Percentiles rank a stretch among this genome's conserved stretches.
Evolutionary conservation across 2,797 vertebrate species (phyloP).

Genomic region (Gambelia wislizenii): DNA sequence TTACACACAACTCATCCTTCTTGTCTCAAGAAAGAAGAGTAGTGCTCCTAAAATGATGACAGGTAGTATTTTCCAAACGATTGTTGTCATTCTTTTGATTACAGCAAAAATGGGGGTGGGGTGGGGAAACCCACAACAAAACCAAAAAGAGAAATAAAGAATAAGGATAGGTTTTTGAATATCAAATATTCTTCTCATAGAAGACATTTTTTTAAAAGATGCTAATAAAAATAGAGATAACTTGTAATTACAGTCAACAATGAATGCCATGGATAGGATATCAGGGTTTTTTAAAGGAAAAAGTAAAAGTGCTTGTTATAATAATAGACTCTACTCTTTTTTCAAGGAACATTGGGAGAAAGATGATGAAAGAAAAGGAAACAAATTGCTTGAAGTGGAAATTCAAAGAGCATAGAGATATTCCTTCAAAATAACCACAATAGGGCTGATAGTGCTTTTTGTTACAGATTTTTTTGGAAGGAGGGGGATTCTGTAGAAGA

Average conservation of each 20-base stretch:
- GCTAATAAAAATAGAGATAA: background rate
- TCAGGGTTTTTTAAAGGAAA: background rate
- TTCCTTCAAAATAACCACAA: conserved; percentile 30
- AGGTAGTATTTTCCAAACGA: background rate
- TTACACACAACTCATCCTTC: background rate
- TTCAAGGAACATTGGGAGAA: background rate
- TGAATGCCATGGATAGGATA: background rate
- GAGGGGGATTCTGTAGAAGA: background rate
- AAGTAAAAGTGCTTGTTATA: background rate
- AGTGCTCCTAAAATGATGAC: background rate
- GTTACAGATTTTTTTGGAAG: background rate
- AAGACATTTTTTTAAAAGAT: background rate
- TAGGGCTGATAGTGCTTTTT: conserved; percentile 11
- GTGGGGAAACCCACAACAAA: background rate
- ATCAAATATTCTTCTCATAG: background rate
- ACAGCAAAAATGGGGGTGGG: background rate
- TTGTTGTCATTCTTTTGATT: background rate
- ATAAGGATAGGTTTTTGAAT: background rate
- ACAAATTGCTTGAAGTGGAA: conserved; percentile 29
- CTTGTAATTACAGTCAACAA: conserved; percentile 3
- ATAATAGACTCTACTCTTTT: conserved; percentile 23
- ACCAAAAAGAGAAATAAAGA: background rate
- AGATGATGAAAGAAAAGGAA: conserved; percentile 32
- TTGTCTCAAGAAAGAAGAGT: background rate
- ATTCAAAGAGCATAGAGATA: conserved; percentile 22